phyloP scores from a whole-genome alignment of 2,888 invertebrate genomes.

The Azorinus chamasolen region DNA sequence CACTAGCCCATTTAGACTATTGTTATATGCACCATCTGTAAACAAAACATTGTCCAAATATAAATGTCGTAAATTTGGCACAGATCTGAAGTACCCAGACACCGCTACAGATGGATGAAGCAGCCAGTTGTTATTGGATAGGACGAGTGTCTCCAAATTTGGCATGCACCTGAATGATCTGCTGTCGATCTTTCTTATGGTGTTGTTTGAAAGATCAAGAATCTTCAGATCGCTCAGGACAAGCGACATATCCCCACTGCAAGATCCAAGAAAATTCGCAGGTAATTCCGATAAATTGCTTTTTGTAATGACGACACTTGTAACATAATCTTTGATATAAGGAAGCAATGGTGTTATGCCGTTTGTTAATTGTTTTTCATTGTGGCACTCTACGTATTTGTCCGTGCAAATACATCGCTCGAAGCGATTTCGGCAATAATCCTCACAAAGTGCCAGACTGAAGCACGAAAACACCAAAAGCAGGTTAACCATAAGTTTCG shows the following conservation, averaged over 20 bases:
- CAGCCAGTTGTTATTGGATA: no score
- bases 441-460: no score
- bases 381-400: no score
- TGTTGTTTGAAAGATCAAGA: slow-evolving; percentile 63
- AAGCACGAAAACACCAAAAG: no score
- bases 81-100: slow-evolving; percentile 58
- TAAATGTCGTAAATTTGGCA: slow-evolving; percentile 52
- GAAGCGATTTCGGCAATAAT: no score
- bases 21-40: slow-evolving; percentile 54
- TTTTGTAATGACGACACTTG: slow-evolving; percentile 38
- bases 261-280: slow-evolving; percentile 64
- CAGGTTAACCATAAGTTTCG: no score
- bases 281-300: slow-evolving; percentile 63
- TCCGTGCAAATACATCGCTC: no score
- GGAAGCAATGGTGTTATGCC: no score
- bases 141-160: slow-evolving; percentile 22
- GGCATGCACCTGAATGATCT: slow-evolving; percentile 71
- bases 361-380: no score
- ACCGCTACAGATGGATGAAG: slow-evolving; percentile 45
- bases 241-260: slow-evolving; percentile 35
- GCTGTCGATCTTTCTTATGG: slow-evolving; percentile 65
- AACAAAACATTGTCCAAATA: slow-evolving; percentile 64
- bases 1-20: slow-evolving; percentile 57
- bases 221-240: slow-evolving; percentile 35
- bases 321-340: no score